phyloP scores from a whole-genome alignment of 2,888 invertebrate species.

The Erebia palarica region DNA sequence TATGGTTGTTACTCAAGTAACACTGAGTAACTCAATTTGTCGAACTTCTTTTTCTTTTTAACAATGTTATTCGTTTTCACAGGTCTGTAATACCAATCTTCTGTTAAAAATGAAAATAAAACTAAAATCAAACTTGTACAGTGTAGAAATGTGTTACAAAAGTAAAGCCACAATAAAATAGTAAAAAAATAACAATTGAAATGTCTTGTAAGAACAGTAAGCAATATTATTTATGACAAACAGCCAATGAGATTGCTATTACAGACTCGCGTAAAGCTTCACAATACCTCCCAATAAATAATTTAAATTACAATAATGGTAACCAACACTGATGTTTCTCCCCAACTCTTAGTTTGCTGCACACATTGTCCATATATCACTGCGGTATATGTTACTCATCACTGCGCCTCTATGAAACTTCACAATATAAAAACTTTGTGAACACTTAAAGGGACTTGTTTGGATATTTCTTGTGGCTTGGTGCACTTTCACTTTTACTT shows the following conservation, averaged over 20 bases:
- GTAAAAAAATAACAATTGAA: not conserved
- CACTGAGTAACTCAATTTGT: conserved; percentile 1
- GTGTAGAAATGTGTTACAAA: too few relatives aligned
- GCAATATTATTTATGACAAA: not conserved
- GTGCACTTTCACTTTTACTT: conserved; percentile 6
- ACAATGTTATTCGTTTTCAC: conserved; percentile 1
- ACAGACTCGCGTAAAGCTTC: conserved; percentile 28
- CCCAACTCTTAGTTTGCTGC: conserved; percentile 18
- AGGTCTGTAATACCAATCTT: conserved; percentile 10
- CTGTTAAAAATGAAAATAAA: not conserved
- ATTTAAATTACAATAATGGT: conserved; percentile 38
- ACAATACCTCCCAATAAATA: conserved; percentile 38
- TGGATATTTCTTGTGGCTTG: conserved; percentile 12
- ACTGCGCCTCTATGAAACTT: conserved; percentile 42
- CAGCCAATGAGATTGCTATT: conserved; percentile 4
- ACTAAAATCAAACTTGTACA: not conserved
- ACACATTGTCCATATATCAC: conserved; percentile 17
- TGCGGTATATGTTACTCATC: too few relatives aligned
- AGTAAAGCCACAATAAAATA: not conserved
- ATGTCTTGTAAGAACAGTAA: not conserved
- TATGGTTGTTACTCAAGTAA: conserved; percentile 11
- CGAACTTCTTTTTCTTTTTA: conserved; percentile 11
- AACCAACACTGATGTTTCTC: conserved; percentile 35
- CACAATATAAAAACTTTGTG: conserved; percentile 29
- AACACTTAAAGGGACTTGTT: not conserved